Conservation (phyloP, 2,797 vertebrate species). For the Yasuhikotakia modesta region DNA sequence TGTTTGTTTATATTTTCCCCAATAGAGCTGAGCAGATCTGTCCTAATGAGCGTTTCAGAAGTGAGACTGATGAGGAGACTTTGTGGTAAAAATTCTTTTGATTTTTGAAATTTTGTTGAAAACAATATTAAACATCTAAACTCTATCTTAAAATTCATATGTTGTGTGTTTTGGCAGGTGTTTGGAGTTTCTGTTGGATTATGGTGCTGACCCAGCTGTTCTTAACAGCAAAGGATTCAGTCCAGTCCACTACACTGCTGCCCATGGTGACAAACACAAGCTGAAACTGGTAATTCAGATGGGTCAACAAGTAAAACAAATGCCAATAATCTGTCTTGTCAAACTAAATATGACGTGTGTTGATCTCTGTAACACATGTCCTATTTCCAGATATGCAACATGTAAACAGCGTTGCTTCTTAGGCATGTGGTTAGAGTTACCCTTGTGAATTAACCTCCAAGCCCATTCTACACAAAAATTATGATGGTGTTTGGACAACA, state of each 20-base stretch:
- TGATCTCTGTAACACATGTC: neutral
- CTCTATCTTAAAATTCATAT: neutral
- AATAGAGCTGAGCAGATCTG: conserved; percentile 80
- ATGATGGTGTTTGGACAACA: too few species aligned
- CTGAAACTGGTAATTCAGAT: conserved; percentile 86
- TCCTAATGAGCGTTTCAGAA: conserved; percentile 73
- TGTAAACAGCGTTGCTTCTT: too few species aligned
- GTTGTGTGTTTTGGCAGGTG: conserved; percentile 75
- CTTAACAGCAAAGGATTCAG: conserved; percentile 95
- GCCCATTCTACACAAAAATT: too few species aligned
- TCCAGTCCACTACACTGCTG: conserved; percentile 97
- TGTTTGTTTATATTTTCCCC: conserved; percentile 10
- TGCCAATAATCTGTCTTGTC: neutral
- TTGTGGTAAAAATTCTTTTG: conserved; percentile 82
- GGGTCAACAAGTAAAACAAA: neutral
- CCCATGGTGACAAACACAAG: conserved; percentile 94
- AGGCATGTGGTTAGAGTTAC: too few species aligned
- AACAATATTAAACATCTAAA: neutral
- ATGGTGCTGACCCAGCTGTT: conserved; percentile 92
- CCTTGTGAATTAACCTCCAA: too few species aligned
- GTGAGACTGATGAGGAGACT: conserved; percentile 88
- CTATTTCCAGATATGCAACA: too few species aligned
- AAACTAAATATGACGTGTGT: neutral
- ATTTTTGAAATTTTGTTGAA: neutral
- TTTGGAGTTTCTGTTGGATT: conserved; percentile 95